phyloP scores from a whole-genome alignment of 2,888 invertebrate species.

The Microplitis manilae region DNA sequence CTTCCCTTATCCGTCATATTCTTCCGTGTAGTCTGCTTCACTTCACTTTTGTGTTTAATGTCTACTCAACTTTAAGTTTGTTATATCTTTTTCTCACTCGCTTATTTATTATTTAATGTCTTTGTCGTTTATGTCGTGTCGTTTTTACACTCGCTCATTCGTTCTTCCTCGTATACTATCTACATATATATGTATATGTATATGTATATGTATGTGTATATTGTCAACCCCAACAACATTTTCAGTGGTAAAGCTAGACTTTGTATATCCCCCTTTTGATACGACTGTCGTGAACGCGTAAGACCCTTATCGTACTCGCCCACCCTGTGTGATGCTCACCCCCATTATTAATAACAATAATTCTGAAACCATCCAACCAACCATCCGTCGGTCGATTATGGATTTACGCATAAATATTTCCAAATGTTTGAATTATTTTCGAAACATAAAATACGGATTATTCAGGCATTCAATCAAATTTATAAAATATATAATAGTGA shows the following conservation, averaged over 20 bases:
- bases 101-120: too few relatives aligned
- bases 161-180: too few relatives aligned
- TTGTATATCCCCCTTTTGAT: conserved; percentile 36
- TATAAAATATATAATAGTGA: background rate
- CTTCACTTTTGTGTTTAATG: conserved; percentile 24
- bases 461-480: conserved; percentile 14
- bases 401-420: conserved; percentile 46
- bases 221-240: conserved; percentile 19
- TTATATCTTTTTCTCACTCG: background rate
- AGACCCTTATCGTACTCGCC: conserved; percentile 64
- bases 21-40: conserved; percentile 4
- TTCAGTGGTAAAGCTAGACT: conserved; percentile 21
- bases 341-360: conserved; percentile 39
- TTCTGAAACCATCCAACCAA: background rate
- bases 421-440: conserved; percentile 31
- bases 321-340: conserved; percentile 49
- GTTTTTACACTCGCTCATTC: too few relatives aligned
- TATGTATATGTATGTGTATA: background rate
- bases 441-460: conserved; percentile 57
- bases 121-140: too few relatives aligned
- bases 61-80: conserved; percentile 15
- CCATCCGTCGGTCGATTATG: conserved; percentile 50
- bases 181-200: background rate
- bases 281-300: conserved; percentile 46
- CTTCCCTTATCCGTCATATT: conserved; percentile 31